A percentile compares a stretch with the other conserved stretches of the same genome.
Evolutionary conservation across 2,113 vertebrate genomes (phyloP).

Genomic region (Hypomesus transpacificus): DNA sequence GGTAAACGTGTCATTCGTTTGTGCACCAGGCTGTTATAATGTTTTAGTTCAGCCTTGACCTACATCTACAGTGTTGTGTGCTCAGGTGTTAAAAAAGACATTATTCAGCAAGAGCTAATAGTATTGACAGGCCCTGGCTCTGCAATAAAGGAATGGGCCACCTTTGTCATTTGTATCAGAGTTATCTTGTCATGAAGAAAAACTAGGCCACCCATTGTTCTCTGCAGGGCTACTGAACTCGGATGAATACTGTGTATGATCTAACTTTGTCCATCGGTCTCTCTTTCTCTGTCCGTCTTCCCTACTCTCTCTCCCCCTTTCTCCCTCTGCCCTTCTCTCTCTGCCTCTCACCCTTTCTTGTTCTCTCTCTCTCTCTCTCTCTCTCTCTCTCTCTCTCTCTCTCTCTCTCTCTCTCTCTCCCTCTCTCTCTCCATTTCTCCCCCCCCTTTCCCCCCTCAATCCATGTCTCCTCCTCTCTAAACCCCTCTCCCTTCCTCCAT

Average conservation of each 20-base stretch:
- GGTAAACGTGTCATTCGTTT: no score
- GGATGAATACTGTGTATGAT: conserved; percentile 23
- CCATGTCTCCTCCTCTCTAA: neutral
- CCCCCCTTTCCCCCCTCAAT: neutral
- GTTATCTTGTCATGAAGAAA: conserved; percentile 32
- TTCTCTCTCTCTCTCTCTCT: neutral
- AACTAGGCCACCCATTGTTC: conserved; percentile 46
- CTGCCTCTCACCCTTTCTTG: neutral
- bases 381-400: neutral
- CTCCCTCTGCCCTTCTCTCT: neutral
- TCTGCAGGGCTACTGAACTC: conserved; percentile 22
- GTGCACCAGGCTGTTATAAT: neutral
- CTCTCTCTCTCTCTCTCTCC: neutral
- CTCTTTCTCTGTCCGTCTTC: neutral
- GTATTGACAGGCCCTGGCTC: conserved; percentile 24
- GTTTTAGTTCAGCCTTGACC: neutral
- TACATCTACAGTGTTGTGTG: neutral
- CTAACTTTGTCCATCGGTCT: neutral
- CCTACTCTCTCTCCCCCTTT: neutral
- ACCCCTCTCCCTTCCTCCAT: neutral
- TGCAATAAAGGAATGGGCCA: conserved; percentile 16
- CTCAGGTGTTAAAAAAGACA: conserved; percentile 26
- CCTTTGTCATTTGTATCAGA: conserved; percentile 24
- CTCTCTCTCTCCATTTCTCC: neutral
- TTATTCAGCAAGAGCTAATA: conserved; percentile 29